Evolutionary conservation across 1,140 invertebrate genomes (phyloP).

Genomic region (Eupristina koningsbergeri): DNA sequence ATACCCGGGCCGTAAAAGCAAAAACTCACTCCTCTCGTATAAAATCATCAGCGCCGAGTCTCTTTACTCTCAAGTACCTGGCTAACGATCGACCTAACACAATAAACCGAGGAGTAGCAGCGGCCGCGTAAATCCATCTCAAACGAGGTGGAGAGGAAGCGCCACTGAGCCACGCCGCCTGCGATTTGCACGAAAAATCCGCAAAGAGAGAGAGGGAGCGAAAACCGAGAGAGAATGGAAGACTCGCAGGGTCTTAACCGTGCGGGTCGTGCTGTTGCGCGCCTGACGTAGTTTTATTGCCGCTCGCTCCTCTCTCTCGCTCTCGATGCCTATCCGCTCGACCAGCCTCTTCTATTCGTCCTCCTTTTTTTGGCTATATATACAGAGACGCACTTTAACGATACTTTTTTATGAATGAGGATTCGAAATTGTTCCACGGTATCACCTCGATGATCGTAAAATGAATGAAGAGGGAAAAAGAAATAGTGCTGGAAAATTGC

Average conservation of each 20-base stretch:
- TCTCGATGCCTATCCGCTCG: not conserved
- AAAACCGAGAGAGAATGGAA: not conserved
- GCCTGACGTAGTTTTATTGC: constrained; percentile 5
- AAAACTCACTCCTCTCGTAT: constrained; percentile 24
- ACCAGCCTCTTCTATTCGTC: constrained; percentile 4
- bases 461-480: not conserved
- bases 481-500: not conserved
- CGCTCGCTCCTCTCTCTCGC: not conserved
- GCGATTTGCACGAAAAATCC: constrained; percentile 37
- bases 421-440: not conserved
- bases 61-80: constrained; percentile 34
- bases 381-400: not conserved
- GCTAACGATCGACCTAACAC: constrained; percentile 50
- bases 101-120: constrained; percentile 34
- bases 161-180: not conserved
- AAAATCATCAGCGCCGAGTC: constrained; percentile 42
- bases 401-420: not conserved
- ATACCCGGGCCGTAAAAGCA: constrained; percentile 25
- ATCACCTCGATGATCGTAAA: constrained; percentile 2
- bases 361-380: not conserved
- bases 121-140: constrained; percentile 46
- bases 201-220: not conserved
- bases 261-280: not conserved
- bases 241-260: not conserved
- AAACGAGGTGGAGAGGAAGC: constrained; percentile 33